Evolutionary conservation across 2,797 vertebrate species (phyloP), one percentile per base, ranked within the genome.

Genomic region (Ptychobarbus kaznakovi): DNA sequence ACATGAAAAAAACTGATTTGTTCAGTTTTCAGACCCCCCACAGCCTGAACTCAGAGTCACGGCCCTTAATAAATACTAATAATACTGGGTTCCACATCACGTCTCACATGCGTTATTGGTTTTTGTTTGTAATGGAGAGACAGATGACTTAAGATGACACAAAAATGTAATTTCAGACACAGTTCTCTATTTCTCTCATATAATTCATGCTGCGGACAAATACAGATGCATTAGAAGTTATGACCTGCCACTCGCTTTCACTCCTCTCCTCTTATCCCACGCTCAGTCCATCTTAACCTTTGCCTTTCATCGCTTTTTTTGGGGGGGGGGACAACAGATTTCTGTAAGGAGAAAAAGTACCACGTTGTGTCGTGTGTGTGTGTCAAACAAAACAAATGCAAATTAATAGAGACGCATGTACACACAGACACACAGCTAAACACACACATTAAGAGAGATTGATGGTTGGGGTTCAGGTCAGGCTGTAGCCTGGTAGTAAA

Each of bases 381-480:
- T 80, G 16, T 78, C 40, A 32, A 42, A 15, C 10, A 63, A n/a
- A 40, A 80, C 22, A 15, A 51, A 63, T 49, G 42, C 22, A 65
- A n/a, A 69, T 74, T 53, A 66, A 66, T 66, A 83, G 82, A 86
- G 20, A 81, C 4, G 13, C 35, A 35, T 8, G 44, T 9, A 70
- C 18, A 53, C 73, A 42, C 70, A 75, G 85, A 51, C 78, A 78
- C 88, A 74, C 90, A 89, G 90, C 80, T 88, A 42, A 58, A 73
- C 88, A 61, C 78, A 86, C 89, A 88, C 88, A 93, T 93, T 91
- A 92, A 89, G 78, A 81, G 91, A 91, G 93, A 95, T 95, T 92
- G 93, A 95, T 94, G 92, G 66, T n/a, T 87, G 86, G 88, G 87
- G 91, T 87, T 77, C 87, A 91, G 89, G 87, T 86, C 86, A 76